Evolutionary conservation across 1,140 invertebrate genomes (phyloP), one percentile per base, ranked within the genome.

Genomic region (Pogonomyrmex californicus): DNA sequence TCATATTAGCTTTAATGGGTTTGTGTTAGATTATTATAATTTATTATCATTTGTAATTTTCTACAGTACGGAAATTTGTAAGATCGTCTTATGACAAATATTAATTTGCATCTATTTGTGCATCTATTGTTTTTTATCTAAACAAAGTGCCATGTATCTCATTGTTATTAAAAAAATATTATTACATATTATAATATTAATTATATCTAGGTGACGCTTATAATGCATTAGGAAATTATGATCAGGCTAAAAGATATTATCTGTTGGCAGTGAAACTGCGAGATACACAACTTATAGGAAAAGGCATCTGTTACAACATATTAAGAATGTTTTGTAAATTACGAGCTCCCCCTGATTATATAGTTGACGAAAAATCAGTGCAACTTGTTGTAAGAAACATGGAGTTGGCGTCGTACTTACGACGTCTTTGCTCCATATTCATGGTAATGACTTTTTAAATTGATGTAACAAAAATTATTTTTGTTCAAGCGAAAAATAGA

Each of bases 161-260:
- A 23, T 23, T 23, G 23, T 23, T 23, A 23, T 23, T 23, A 23
- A 23, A 23, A 23, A 23, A 23, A 23, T 76, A 23, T 41, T 36
- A 9, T 23, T 41, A 14, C 30, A 4, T 33, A 49, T 30, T 49
- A 33, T 71, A 54, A 65, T 4, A 36, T 49, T 36, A 77, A 70
- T 54, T 56, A 12, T 47, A 1, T 33, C 14, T 70, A 93, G 92
- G 92, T 1, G 92, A 93, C 30, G 92, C 91, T 1, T 65, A 90
- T n/a, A 6, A 49, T 0, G 63, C 63, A 5, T 60, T 90, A 1
- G 92, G 92, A 17, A 88, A 91, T 66, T 90, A 87, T 49, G 58
- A 30, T 0, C 83, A 91, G 66, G 92, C 91, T 14, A 82, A 87
- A 36, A 89, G 63, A 1, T 91, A 68, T 51, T 93, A 90, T 7